Evolutionary conservation across 2,113 vertebrate species (phyloP), one percentile per base, ranked within the genome.

Genomic region (Sinocyclocheilus anshuiensis): DNA sequence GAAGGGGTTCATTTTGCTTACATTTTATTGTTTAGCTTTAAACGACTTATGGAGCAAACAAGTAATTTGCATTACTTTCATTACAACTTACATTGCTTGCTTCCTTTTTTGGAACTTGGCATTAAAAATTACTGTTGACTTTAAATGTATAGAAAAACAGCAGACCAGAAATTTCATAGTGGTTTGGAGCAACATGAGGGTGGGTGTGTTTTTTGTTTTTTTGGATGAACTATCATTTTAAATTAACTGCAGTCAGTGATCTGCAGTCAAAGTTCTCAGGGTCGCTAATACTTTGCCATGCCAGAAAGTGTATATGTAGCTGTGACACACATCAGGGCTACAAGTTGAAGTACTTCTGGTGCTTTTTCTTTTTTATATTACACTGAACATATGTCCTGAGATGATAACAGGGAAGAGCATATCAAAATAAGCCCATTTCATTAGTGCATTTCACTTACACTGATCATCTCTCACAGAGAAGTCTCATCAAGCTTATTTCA

Each of bases 321-420:
- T 42, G 8, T 42, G 42, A 42, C 42, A 42, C 42, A 42, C 42
- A 39, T 71, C 69, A 57, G 67, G n/a, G 82, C 29, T 26, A 33
- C 11, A 84, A 59, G 20, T 71, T n/a, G 29, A 75, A 84, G 24
- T 63, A 39, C 22, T 84, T 84, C 36, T 59, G 24, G 53, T 76
- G 36, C n/a, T 75, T 75, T 75, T 29, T 24, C 11, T 63, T n/a
- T 24, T 33, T 65, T 8, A 4, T 45, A 36, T 76, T 57, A 36
- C 33, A 57, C 33, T 22, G 22, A 67, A 83, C 50, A 3, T 84
- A 61, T 84, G 55, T 84, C 75, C 81, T 78, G 74, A 83, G 72
- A 79, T 83, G 57, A 84, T 6, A 61, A 39, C n/a, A 29, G 36
- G 83, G n/a, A 84, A 76, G 71, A 61, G 36, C 83, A 76, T 84